Conservation (phyloP, 2,113 vertebrate species). For the Mola mola region DNA sequence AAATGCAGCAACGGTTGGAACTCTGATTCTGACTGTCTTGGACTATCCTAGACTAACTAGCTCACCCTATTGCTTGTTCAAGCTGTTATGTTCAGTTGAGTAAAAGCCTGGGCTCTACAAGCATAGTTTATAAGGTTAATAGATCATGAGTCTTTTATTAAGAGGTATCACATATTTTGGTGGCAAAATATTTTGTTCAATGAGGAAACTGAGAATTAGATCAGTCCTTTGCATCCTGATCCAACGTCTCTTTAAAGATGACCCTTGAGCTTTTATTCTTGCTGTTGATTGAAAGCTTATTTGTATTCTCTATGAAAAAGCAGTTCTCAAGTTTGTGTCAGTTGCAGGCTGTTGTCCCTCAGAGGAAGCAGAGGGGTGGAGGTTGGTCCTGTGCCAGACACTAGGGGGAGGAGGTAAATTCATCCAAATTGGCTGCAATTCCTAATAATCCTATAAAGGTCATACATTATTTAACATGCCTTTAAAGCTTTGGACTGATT, state of each 20-base stretch:
- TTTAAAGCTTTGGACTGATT: slow-evolving; percentile 44
- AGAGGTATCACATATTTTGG: no score
- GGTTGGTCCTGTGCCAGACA: slow-evolving; percentile 54
- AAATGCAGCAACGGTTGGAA: no score
- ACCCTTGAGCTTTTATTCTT: neutral
- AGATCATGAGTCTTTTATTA: no score
- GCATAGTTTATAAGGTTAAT: no score
- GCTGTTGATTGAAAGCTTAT: slow-evolving; percentile 10
- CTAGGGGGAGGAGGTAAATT: slow-evolving; percentile 48
- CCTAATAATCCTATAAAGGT: slow-evolving; percentile 67
- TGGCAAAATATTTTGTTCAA: no score
- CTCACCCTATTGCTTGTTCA: no score
- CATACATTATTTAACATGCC: slow-evolving; percentile 63
- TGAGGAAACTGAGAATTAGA: no score
- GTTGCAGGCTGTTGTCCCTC: slow-evolving; percentile 23
- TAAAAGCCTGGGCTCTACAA: no score
- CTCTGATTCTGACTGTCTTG: no score
- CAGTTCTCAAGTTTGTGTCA: slow-evolving; percentile 34
- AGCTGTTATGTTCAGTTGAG: no score
- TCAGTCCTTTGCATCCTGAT: slow-evolving; percentile 1
- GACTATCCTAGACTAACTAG: no score
- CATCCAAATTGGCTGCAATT: slow-evolving; percentile 61
- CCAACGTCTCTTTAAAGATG: neutral
- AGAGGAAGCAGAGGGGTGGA: neutral
- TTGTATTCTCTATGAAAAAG: slow-evolving; percentile 15